These are phyloP conservation scores for Chlorops oryzae DNA, from an alignment of 1,140 invertebrate genomes.

Conservation along the genomic window DNA sequence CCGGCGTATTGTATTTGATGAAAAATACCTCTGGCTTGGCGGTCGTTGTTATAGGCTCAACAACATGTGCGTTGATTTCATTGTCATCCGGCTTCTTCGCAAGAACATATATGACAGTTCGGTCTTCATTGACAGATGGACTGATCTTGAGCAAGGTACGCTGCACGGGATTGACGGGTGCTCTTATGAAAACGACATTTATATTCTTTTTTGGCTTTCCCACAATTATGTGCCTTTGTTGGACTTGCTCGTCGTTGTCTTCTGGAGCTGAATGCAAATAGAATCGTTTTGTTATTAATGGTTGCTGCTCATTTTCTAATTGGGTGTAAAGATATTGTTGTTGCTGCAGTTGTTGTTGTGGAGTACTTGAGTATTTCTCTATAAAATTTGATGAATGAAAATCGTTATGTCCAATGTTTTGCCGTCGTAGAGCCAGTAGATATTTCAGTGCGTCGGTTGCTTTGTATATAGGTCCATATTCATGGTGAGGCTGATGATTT, in stretches of 20 bases:
- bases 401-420: too few species aligned
- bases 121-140: constrained; percentile 61
- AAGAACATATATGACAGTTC: constrained; percentile 73
- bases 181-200: constrained; percentile 79
- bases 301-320: too few species aligned
- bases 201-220: constrained; percentile 64
- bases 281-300: constrained; percentile 19
- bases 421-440: too few species aligned
- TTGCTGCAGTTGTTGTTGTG: constrained; percentile 3
- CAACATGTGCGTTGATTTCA: constrained; percentile 13
- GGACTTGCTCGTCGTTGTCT: constrained; percentile 10
- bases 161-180: constrained; percentile 59
- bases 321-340: neutral
- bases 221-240: constrained; percentile 8
- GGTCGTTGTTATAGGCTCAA: constrained; percentile 11
- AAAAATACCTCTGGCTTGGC: constrained; percentile 64
- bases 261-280: constrained; percentile 20
- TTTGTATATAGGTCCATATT: too few species aligned
- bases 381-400: too few species aligned
- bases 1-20: constrained; percentile 62
- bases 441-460: too few species aligned
- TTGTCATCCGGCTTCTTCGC: constrained; percentile 54
- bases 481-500: too few species aligned
- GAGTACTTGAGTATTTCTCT: too few species aligned
- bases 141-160: constrained; percentile 57